These are phyloP conservation scores for Centropristis striata DNA, from an alignment of 2,113 vertebrate genomes.

Conservation along the genomic window DNA sequence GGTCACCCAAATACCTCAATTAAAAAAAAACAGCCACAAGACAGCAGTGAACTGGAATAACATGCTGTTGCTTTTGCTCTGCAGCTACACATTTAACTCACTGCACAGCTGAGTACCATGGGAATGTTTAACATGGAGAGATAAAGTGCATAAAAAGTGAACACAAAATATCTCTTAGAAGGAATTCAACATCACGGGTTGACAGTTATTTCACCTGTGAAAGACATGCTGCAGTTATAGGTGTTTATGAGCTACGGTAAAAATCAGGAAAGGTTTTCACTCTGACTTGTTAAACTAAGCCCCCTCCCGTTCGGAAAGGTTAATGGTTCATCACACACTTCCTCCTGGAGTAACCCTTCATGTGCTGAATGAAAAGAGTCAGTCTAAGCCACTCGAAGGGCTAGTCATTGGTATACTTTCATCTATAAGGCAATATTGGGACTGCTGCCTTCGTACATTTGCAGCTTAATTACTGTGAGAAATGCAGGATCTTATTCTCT, in stretches of 20 bases:
- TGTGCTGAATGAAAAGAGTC: conserved; percentile 1
- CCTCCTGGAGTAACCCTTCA: conserved; percentile 31
- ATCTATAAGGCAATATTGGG: too few relatives aligned
- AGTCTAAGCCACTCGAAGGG: too few relatives aligned
- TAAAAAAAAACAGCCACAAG: neutral
- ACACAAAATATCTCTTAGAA: neutral
- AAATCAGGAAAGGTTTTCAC: conserved; percentile 47
- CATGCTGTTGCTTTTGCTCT: neutral
- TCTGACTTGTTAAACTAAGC: conserved; percentile 32
- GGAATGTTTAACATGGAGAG: neutral
- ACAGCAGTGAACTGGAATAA: neutral
- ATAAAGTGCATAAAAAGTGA: neutral
- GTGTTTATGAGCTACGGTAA: conserved; percentile 47
- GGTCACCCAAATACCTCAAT: neutral
- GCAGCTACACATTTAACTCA: neutral
- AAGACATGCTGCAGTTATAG: neutral
- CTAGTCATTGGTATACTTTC: too few relatives aligned
- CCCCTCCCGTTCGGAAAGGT: neutral
- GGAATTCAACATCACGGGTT: neutral
- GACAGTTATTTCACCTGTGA: conserved; percentile 38
- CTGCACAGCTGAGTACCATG: neutral
- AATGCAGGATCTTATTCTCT: too few relatives aligned
- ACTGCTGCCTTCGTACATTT: too few relatives aligned
- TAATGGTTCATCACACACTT: conserved; percentile 33
- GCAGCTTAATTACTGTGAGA: too few relatives aligned